Evolutionary conservation across 2,113 vertebrate genomes (phyloP).

Genomic region (Lutjanus erythropterus): DNA sequence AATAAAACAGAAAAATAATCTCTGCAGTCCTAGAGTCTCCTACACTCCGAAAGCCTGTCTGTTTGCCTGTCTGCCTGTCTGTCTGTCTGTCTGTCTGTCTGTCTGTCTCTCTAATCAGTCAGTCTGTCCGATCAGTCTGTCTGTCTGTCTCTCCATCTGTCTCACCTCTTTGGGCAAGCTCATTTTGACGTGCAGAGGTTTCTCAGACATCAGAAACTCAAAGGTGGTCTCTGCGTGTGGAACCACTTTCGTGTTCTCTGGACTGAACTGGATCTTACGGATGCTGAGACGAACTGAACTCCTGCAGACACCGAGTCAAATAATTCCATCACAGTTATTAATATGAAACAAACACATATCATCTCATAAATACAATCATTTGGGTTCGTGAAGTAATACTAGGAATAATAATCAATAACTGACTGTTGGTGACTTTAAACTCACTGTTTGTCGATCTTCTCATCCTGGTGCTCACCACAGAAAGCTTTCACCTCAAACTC

Average conservation of each 20-base stretch:
- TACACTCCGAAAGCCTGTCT: background rate
- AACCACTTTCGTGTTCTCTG: conserved; percentile 74
- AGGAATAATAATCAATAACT: background rate
- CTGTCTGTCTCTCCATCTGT: no score
- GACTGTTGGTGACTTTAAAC: background rate
- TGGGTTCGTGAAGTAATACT: no score
- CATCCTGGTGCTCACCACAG: conserved; percentile 91
- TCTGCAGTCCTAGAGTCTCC: no score
- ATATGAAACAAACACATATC: no score
- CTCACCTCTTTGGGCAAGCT: conserved; percentile 91
- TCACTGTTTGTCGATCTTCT: conserved; percentile 66
- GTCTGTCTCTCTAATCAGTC: no score
- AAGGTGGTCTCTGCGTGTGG: conserved; percentile 88
- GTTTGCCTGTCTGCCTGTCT: no score
- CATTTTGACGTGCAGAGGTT: conserved; percentile 89
- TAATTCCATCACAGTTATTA: no score
- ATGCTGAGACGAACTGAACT: conserved; percentile 90
- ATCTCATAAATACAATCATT: no score
- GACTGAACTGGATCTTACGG: conserved; percentile 93
- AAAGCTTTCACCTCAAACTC: conserved; percentile 96
- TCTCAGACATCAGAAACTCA: conserved; percentile 95
- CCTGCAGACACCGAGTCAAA: conserved; percentile 74
- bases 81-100: no score
- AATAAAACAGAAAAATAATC: no score
- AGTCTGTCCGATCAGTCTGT: no score